phyloP scores from a whole-genome alignment of 2,797 vertebrate species.

The Coranthus polyacanthus region DNA sequence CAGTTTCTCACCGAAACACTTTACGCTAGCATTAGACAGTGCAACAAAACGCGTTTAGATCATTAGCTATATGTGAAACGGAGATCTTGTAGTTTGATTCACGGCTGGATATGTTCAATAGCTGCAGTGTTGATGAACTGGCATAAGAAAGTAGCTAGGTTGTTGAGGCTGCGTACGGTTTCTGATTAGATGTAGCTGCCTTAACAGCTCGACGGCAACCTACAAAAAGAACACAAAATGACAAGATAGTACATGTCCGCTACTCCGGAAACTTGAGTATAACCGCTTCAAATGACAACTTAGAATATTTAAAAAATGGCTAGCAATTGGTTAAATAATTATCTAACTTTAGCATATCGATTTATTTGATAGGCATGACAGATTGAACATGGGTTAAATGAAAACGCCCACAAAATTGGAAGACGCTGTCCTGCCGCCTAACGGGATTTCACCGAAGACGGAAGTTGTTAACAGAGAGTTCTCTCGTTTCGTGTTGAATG shows the following conservation, averaged over 20 bases:
- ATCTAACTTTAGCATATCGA: too few species aligned
- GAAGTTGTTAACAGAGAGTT: conserved; percentile 20
- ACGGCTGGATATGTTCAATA: background rate
- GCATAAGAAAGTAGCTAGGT: background rate
- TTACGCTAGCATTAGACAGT: conserved; percentile 28
- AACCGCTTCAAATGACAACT: background rate
- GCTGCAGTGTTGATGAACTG: conserved; percentile 16
- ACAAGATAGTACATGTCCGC: conserved; percentile 37
- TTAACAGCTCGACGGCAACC: conserved; percentile 23
- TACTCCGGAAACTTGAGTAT: conserved; percentile 1
- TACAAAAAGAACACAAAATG: background rate
- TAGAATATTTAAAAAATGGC: background rate
- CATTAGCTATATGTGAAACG: background rate
- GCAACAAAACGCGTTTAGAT: background rate
- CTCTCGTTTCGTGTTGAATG: conserved; percentile 13
- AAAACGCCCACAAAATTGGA: background rate
- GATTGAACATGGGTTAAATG: background rate
- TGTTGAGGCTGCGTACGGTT: conserved; percentile 49
- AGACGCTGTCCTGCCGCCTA: background rate
- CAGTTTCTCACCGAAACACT: conserved; percentile 26
- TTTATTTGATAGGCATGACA: fast-evolving
- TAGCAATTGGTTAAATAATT: too few species aligned
- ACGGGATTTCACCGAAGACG: conserved; percentile 30
- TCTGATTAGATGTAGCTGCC: conserved; percentile 24
- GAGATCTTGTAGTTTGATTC: background rate